Conservation (phyloP, 2,113 vertebrate species). For the Fulica atra region DNA sequence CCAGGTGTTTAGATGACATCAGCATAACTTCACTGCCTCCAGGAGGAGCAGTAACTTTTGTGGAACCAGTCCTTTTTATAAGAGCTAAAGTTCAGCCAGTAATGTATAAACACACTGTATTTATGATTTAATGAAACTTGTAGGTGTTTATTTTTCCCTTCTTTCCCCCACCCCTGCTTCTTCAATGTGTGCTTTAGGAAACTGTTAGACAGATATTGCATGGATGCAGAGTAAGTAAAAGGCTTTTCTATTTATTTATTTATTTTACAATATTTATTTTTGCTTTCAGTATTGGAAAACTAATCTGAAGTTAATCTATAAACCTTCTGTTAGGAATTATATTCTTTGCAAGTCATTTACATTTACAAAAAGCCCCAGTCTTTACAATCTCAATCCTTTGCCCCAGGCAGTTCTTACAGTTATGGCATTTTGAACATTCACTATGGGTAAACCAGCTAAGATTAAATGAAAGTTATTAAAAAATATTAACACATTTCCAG, state of each 20-base stretch:
- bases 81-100: neutral
- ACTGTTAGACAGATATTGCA: neutral
- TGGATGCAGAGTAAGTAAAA: neutral
- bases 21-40: neutral
- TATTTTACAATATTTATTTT: conserved; percentile 14
- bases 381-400: neutral
- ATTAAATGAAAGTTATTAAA: conserved; percentile 29
- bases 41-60: neutral
- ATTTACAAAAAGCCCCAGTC: neutral
- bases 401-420: neutral
- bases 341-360: neutral
- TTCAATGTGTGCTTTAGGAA: neutral
- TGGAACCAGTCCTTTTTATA: neutral
- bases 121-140: neutral
- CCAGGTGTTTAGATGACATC: neutral
- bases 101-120: neutral
- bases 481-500: conserved; percentile 38
- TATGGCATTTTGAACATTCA: neutral
- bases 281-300: neutral
- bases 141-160: neutral
- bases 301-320: neutral
- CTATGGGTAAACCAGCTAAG: neutral
- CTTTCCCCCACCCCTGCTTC: neutral
- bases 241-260: neutral
- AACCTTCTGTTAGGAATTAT: neutral